phyloP scores from a whole-genome alignment of 1,140 invertebrate genomes.

The Penaeus japonicus region DNA sequence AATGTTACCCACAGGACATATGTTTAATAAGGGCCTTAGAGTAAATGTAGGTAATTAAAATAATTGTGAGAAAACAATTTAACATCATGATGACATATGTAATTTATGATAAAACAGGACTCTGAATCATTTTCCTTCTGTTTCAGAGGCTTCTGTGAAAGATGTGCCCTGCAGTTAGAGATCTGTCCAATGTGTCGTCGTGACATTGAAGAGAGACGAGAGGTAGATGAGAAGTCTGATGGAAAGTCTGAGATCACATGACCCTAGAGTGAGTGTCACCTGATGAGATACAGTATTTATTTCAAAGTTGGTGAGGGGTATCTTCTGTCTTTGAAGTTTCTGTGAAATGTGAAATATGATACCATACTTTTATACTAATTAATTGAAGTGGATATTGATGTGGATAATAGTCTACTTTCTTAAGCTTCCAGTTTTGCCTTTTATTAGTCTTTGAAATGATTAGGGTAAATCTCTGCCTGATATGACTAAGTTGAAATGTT shows the following conservation, averaged over 20 bases:
- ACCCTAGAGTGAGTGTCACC: not conserved
- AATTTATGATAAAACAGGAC: conserved; percentile 36
- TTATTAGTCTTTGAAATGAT: too few species aligned
- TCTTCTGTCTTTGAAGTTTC: too few species aligned
- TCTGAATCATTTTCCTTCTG: conserved; percentile 57
- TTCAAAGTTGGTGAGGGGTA: too few species aligned
- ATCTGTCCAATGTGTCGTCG: conserved; percentile 90
- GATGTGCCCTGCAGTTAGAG: conserved; percentile 79
- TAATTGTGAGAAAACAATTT: not conserved
- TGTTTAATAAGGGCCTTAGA: not conserved
- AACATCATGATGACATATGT: conserved; percentile 21
- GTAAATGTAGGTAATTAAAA: not conserved
- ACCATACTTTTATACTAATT: too few species aligned
- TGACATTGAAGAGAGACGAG: conserved; percentile 66
- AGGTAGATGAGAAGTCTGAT: conserved; percentile 28
- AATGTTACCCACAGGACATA: not conserved
- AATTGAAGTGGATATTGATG: too few species aligned
- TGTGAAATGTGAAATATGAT: too few species aligned
- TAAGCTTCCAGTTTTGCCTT: too few species aligned
- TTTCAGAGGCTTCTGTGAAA: conserved; percentile 84
- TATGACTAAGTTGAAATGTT: too few species aligned
- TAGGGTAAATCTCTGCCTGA: too few species aligned
- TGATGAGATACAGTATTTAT: too few species aligned
- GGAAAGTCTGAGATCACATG: conserved; percentile 35
- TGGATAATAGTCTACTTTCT: too few species aligned